These are phyloP conservation scores for Morpho helenor DNA, from an alignment of 2,888 invertebrate genomes.

Conservation along the genomic window DNA sequence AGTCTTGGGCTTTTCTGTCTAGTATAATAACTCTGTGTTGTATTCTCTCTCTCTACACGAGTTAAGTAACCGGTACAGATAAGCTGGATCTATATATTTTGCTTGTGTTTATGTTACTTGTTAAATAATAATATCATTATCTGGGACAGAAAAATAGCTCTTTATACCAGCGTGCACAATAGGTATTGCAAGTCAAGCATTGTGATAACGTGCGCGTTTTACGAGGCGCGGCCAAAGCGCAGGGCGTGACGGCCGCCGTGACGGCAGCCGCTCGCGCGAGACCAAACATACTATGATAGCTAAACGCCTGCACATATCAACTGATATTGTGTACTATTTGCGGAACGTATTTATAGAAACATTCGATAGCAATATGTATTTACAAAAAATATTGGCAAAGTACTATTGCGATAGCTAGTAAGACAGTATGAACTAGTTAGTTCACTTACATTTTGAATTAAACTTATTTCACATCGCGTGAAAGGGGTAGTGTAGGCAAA, in stretches of 20 bases:
- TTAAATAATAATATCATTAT: neutral
- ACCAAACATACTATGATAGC: conserved; percentile 40
- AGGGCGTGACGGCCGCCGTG: conserved; percentile 54
- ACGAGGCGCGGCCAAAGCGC: conserved; percentile 67
- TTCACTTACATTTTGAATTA: too few relatives aligned
- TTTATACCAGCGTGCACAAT: conserved; percentile 26
- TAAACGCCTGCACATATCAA: conserved; percentile 3
- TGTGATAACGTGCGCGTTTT: conserved; percentile 59
- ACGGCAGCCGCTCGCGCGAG: conserved; percentile 44
- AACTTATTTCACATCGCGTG: too few relatives aligned
- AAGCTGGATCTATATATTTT: too few relatives aligned
- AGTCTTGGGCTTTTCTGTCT: too few relatives aligned
- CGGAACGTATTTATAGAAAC: neutral
- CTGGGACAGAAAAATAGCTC: conserved; percentile 6
- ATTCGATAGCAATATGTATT: neutral
- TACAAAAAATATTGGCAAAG: neutral
- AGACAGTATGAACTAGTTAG: too few relatives aligned
- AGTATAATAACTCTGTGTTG: too few relatives aligned
- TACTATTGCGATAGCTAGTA: too few relatives aligned
- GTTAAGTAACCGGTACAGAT: too few relatives aligned
- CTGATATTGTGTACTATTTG: conserved; percentile 1
- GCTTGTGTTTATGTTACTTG: too few relatives aligned
- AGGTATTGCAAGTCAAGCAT: conserved; percentile 49
- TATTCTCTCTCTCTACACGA: too few relatives aligned
- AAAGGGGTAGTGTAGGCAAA: too few relatives aligned